Percentiles rank a stretch among this genome's conserved stretches.
Evolutionary conservation across 2,113 vertebrate species (phyloP).

Genomic region (Bufo gargarizans): DNA sequence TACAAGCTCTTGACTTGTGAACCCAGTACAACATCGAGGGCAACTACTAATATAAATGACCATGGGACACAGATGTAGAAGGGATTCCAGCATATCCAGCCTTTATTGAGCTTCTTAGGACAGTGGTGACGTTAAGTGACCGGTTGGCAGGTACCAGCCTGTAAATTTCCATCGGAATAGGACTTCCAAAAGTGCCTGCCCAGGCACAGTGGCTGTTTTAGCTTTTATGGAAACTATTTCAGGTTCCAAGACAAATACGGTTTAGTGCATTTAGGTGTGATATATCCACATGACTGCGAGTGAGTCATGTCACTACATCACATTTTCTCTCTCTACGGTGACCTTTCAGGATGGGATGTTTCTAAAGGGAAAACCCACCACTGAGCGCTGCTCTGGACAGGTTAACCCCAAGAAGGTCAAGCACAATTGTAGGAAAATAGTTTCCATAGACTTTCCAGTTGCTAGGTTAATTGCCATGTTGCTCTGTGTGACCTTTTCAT

Average conservation of each 20-base stretch:
- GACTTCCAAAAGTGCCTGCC: neutral
- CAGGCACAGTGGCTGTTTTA: neutral
- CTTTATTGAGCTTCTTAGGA: too few species aligned
- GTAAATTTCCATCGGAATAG: neutral
- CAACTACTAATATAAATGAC: too few species aligned
- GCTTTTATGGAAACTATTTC: slow-evolving; percentile 40
- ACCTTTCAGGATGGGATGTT: slow-evolving; percentile 56
- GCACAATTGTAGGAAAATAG: slow-evolving; percentile 56
- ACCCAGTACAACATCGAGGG: too few species aligned
- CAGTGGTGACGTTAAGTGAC: too few species aligned
- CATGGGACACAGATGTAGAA: too few species aligned
- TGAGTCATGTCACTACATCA: slow-evolving; percentile 25
- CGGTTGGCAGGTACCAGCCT: slow-evolving; percentile 1
- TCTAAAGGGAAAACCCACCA: slow-evolving; percentile 50
- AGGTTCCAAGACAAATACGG: slow-evolving; percentile 44
- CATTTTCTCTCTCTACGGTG: slow-evolving; percentile 33
- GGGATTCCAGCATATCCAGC: too few species aligned
- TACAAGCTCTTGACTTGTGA: too few species aligned
- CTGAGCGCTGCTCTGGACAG: slow-evolving; percentile 18
- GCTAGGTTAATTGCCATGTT: slow-evolving; percentile 33
- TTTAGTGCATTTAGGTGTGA: slow-evolving; percentile 39
- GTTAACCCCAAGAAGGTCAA: slow-evolving; percentile 53
- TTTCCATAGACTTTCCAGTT: slow-evolving; percentile 49
- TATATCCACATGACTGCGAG: neutral
- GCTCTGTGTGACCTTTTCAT: slow-evolving; percentile 45